A percentile compares a stretch with the other conserved stretches of the same genome.
phyloP scores from a whole-genome alignment of 2,797 vertebrate species.

The Tiaroga cobitis region DNA sequence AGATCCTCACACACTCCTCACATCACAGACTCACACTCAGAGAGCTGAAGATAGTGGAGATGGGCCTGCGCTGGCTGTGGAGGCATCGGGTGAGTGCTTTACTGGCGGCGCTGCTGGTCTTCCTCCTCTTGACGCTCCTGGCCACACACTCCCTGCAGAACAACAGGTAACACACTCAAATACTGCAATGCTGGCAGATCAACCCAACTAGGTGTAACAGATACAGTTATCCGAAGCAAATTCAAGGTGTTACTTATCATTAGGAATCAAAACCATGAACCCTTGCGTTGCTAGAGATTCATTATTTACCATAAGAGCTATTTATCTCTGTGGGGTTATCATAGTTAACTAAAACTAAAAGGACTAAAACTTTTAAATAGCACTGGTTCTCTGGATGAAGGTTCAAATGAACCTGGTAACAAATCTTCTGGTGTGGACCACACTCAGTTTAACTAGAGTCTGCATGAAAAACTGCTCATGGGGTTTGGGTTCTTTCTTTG shows the following conservation, averaged over 20 bases:
- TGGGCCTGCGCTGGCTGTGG: constrained; percentile 56
- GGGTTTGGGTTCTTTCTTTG: neutral
- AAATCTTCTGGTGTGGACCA: neutral
- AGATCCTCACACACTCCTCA: neutral
- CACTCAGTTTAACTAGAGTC: neutral
- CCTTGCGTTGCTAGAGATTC: neutral
- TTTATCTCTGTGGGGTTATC: neutral
- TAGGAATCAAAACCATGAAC: no score
- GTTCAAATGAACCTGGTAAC: neutral
- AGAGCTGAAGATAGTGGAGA: constrained; percentile 22
- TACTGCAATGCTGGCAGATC: neutral
- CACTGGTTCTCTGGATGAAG: neutral
- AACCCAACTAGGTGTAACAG: neutral
- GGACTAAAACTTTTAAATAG: neutral
- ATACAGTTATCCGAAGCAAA: neutral
- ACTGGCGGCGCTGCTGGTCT: constrained; percentile 44
- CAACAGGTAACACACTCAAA: constrained; percentile 35
- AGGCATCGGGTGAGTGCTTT: constrained; percentile 43
- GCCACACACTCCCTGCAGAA: constrained; percentile 44
- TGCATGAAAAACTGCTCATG: neutral
- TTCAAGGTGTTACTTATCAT: neutral
- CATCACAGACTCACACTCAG: neutral
- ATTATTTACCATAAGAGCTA: neutral
- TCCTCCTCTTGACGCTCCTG: constrained; percentile 53
- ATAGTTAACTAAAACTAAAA: neutral